Percentiles rank a stretch among this genome's conserved stretches.
These are phyloP conservation scores for Sycophila texana DNA, from an alignment of 2,888 invertebrate species.

Conservation along the genomic window DNA sequence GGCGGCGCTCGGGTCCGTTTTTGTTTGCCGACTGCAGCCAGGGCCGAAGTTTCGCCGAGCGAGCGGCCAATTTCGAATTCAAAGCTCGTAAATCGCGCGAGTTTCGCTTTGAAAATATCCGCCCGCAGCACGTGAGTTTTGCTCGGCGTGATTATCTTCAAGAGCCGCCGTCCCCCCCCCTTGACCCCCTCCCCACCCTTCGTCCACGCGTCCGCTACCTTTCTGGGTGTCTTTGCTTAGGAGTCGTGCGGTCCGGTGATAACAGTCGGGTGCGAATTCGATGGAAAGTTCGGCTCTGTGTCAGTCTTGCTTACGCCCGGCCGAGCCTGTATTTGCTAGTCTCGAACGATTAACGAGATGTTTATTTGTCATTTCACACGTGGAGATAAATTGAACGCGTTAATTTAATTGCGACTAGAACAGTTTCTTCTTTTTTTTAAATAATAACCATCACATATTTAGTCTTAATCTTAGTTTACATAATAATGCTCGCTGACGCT, in stretches of 20 bases:
- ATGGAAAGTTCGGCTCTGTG: background rate
- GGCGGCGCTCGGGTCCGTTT: conserved; percentile 2
- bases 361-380: too few species aligned
- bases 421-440: too few species aligned
- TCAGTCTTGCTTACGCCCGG: too few species aligned
- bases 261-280: background rate
- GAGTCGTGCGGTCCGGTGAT: background rate
- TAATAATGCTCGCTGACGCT: too few species aligned
- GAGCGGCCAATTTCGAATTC: conserved; percentile 23
- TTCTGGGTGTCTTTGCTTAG: background rate
- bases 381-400: too few species aligned
- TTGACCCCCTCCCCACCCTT: background rate
- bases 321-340: too few species aligned
- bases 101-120: conserved; percentile 29
- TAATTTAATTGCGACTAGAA: too few species aligned
- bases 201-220: background rate
- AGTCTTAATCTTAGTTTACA: too few species aligned
- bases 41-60: background rate
- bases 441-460: too few species aligned
- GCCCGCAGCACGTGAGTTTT: background rate
- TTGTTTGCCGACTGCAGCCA: conserved; percentile 26
- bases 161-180: conserved; percentile 16
- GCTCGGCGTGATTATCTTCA: conserved; percentile 37
- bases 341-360: too few species aligned
- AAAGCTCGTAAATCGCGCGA: conserved; percentile 36